A percentile compares a stretch with the other conserved stretches of the same genome.
Conservation (phyloP, 1,140 invertebrate genomes). For the Heliconius congener region DNA sequence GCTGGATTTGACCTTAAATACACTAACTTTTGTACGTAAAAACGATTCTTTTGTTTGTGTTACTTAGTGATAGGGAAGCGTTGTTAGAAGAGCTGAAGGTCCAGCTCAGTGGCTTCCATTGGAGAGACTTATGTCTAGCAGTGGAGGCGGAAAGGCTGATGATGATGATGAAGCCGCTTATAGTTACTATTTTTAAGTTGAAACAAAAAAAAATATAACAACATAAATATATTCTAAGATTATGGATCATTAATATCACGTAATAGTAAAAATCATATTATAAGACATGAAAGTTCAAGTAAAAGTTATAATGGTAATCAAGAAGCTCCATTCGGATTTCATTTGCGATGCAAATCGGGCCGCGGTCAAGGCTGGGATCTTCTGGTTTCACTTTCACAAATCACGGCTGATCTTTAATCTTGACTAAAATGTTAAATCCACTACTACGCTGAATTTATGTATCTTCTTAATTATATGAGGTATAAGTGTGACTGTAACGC, state of each 20-base stretch:
- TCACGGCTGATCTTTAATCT: constrained; percentile 33
- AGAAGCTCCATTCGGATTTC: constrained; percentile 49
- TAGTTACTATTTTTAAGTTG: too few relatives aligned
- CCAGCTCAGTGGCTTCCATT: too few relatives aligned
- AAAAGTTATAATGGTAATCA: constrained; percentile 60
- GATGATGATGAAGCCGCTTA: too few relatives aligned
- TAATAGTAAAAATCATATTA: constrained; percentile 7
- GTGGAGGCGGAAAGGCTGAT: too few relatives aligned
- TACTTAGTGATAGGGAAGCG: too few relatives aligned
- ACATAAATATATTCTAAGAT: background rate
- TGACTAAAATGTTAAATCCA: constrained; percentile 4
- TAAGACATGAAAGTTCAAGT: constrained; percentile 51
- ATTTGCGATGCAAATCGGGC: constrained; percentile 56
- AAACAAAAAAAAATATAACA: background rate
- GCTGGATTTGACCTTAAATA: too few relatives aligned
- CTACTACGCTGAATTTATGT: background rate
- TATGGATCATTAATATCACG: background rate
- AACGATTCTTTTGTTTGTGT: too few relatives aligned
- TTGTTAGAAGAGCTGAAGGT: too few relatives aligned
- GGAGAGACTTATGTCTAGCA: too few relatives aligned
- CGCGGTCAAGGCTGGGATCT: constrained; percentile 55
- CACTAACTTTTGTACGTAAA: too few relatives aligned
- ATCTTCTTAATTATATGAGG: background rate
- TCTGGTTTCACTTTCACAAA: constrained; percentile 51
- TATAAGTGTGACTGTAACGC: too few relatives aligned